A percentile compares a stretch with the other conserved stretches of the same genome.
phyloP scores from a whole-genome alignment of 23 tunicate genomes.

The Oikopleura dioica region DNA sequence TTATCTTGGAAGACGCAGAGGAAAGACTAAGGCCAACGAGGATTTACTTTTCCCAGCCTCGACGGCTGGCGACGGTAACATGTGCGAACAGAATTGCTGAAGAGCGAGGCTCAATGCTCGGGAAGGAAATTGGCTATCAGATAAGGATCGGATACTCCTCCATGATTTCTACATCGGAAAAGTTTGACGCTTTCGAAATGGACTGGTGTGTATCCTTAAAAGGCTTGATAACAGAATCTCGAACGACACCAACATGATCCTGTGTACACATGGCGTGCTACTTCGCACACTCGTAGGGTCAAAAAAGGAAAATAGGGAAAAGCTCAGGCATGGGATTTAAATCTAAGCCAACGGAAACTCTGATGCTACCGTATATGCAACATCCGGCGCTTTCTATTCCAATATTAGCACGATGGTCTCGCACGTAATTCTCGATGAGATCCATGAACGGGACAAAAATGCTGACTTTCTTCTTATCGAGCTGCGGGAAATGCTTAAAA shows the following conservation, averaged over 20 bases:
- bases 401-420: no score
- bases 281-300: slow-evolving; percentile 29
- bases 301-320: slow-evolving; percentile 15
- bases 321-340: no score
- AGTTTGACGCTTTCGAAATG: background rate
- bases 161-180: background rate
- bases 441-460: slow-evolving; percentile 71
- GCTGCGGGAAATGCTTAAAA: slow-evolving; percentile 30
- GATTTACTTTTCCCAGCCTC: slow-evolving; percentile 46
- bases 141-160: slow-evolving; percentile 26
- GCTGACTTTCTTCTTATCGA: slow-evolving; percentile 80
- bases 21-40: background rate
- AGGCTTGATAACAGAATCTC: slow-evolving; percentile 42
- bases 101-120: slow-evolving; percentile 56
- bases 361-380: no score
- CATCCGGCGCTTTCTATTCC: no score
- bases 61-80: slow-evolving; percentile 57
- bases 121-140: slow-evolving; percentile 80
- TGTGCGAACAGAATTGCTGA: slow-evolving; percentile 52
- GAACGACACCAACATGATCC: slow-evolving; percentile 45
- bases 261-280: slow-evolving; percentile 68
- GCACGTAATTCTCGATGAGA: slow-evolving; percentile 79
- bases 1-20: slow-evolving; percentile 40
- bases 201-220: background rate
- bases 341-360: no score